Evolutionary conservation across 2,113 vertebrate genomes (phyloP).

Genomic region (Tricholaema leucomelas): DNA sequence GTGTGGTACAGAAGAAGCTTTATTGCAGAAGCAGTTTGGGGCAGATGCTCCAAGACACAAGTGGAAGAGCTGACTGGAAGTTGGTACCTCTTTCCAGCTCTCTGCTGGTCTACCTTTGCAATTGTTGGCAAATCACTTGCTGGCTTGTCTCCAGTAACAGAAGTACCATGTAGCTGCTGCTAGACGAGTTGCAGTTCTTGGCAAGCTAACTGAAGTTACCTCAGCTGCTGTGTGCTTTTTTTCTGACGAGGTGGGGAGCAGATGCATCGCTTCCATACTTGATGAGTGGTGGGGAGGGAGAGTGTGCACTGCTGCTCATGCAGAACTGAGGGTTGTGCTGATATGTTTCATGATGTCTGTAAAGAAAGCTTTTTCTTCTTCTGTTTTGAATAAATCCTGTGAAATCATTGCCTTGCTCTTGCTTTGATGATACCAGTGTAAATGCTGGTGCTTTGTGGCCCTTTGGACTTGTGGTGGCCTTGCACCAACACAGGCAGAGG

Average conservation of each 20-base stretch:
- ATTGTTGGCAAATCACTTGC: background rate
- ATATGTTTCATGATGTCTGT: background rate
- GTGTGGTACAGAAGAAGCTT: background rate
- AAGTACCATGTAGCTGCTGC: background rate
- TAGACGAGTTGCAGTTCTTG: background rate
- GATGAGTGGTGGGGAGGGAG: fast-evolving
- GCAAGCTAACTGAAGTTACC: background rate
- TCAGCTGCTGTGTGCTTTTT: background rate
- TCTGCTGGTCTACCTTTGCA: background rate
- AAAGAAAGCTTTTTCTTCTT: conserved; percentile 7
- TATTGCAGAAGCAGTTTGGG: background rate
- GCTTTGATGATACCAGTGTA: background rate
- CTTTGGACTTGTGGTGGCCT: background rate
- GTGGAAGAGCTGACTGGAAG: background rate
- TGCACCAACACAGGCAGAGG: background rate
- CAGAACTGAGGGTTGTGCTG: background rate
- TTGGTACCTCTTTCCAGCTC: background rate
- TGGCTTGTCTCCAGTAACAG: background rate
- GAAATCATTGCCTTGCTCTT: background rate
- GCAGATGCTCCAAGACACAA: background rate
- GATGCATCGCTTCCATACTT: background rate
- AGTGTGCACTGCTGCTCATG: fast-evolving
- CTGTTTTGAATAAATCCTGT: conserved; percentile 46
- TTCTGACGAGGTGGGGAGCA: background rate
- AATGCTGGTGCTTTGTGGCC: fast-evolving